Evolutionary conservation across 2,888 invertebrate genomes (phyloP), one percentile per base, ranked within the genome.

Genomic region (Agrochola lota): DNA sequence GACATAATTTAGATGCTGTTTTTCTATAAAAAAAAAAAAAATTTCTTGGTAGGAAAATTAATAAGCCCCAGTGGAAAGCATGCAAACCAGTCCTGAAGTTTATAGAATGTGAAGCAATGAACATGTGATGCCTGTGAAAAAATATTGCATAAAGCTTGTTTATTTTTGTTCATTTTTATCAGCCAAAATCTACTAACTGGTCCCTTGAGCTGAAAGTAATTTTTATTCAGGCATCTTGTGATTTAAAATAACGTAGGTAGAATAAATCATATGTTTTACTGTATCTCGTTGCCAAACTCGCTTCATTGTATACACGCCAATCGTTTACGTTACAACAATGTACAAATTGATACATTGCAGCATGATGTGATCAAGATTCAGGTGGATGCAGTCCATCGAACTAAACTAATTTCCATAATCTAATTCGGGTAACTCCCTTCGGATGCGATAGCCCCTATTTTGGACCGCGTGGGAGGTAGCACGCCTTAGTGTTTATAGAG

Each of bases 351-450:
- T 82, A 74, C 74, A 80, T 85, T 63, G 57, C 35, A 46, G n/a
- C 46, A 57, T 59, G 52, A 59, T 59, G 46, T 67, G 68, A 74
- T 80, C 66, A 62, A 59, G 67, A 62, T 59, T 23, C 80, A 82
- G 80, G 81, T 74, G 74, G 23, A 78, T 72, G 64, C 52, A 63
- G 73, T 43, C 59, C 52, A 74, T 67, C 67, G 80, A 81, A 84
- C 80, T 81, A 74, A 84, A 80, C 85, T 63, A 71, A 85, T 82
- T 80, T 82, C 82, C 82, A 85, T 82, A 82, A 84, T 71, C 52
- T 74, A 68, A 82, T 82, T 80, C 62, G n/a, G 26, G 62, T 12
- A 52, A 71, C 62, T 84, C 85, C 52, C 81, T 43, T 35, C 35
- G 73, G 80, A 73, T 17, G 52, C 30, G 26, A 62, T 9, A 49